Conservation (phyloP, 2,113 vertebrate species). For the Trichomycterus rosablanca region DNA sequence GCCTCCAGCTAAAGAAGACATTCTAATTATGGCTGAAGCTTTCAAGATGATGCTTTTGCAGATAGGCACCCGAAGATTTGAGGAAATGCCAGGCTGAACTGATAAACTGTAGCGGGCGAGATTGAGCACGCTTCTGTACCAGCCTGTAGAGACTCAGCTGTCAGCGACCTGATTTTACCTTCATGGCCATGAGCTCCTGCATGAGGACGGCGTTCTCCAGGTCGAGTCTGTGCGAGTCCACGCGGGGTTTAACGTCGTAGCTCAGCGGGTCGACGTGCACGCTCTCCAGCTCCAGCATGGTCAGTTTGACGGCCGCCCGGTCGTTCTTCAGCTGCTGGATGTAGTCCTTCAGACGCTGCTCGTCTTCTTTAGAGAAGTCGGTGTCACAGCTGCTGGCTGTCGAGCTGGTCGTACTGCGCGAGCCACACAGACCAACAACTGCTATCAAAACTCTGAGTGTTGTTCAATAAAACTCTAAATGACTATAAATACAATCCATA, state of each 20-base stretch:
- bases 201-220: slow-evolving; percentile 84
- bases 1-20: no score
- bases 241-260: slow-evolving; percentile 76
- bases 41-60: no score
- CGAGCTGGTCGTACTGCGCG: slow-evolving; percentile 78
- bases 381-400: slow-evolving; percentile 84
- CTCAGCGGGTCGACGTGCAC: slow-evolving; percentile 82
- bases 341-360: slow-evolving; percentile 81
- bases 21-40: no score
- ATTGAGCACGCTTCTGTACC: no score
- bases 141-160: no score
- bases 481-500: no score
- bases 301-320: slow-evolving; percentile 80
- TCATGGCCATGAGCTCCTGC: slow-evolving; percentile 92
- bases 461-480: no score
- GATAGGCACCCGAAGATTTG: no score
- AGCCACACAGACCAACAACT: neutral
- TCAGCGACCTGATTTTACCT: no score
- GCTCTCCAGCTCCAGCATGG: slow-evolving; percentile 83
- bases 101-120: no score
- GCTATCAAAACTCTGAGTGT: neutral
- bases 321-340: slow-evolving; percentile 83
- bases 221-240: slow-evolving; percentile 80
- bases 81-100: no score
- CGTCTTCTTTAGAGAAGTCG: slow-evolving; percentile 82